These are phyloP conservation scores for Tetragonula carbonaria DNA, from an alignment of 2,888 invertebrate genomes.

Conservation along the genomic window DNA sequence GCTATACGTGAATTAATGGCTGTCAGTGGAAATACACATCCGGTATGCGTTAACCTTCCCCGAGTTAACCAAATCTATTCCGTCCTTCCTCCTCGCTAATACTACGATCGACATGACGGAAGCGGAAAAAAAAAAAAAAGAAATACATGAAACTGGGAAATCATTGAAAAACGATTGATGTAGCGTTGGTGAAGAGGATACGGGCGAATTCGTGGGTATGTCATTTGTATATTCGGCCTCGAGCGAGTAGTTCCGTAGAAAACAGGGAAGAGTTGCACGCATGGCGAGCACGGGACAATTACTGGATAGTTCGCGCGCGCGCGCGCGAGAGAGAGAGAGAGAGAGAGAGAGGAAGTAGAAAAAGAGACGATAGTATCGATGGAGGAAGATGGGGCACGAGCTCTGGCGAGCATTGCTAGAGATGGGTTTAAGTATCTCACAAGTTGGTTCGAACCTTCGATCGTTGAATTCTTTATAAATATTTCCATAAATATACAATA, in stretches of 20 bases:
- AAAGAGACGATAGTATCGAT: conserved; percentile 2
- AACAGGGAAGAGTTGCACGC: conserved; percentile 46
- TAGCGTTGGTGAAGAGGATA: not conserved
- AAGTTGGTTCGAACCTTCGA: no score
- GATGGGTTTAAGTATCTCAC: no score
- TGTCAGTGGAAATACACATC: not conserved
- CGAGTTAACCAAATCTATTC: not conserved
- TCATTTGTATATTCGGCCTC: conserved; percentile 17
- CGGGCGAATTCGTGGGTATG: conserved; percentile 37
- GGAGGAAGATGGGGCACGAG: not conserved
- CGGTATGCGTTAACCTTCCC: not conserved
- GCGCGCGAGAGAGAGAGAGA: not conserved
- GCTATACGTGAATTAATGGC: not conserved
- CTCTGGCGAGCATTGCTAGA: not conserved
- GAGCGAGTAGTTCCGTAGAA: conserved; percentile 15
- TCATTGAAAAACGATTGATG: conserved; percentile 31
- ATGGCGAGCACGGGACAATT: conserved; percentile 48
- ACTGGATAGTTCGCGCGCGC: conserved; percentile 15
- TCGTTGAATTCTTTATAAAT: no score
- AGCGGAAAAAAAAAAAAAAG: not conserved
- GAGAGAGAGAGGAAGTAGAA: conserved; percentile 9
- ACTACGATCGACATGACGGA: not conserved
- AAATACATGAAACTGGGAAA: conserved; percentile 12
- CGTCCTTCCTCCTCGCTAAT: not conserved
- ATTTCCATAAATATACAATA: no score